Evolutionary conservation across 2,888 invertebrate genomes (phyloP), one percentile per base, ranked within the genome.

Genomic region (Odontocolon sp.): DNA sequence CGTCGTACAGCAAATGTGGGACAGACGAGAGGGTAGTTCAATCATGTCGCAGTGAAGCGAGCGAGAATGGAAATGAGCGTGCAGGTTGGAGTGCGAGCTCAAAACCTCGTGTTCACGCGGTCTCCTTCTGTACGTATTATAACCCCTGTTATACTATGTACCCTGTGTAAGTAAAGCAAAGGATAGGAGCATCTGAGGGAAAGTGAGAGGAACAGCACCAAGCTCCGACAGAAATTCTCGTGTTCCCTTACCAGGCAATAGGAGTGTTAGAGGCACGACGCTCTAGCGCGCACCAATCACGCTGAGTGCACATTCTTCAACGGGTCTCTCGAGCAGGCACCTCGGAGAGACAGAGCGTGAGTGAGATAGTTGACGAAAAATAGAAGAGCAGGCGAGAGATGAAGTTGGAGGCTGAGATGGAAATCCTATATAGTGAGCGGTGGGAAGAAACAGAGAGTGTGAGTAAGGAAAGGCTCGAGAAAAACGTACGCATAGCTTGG

Each of bases 221-320:
- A 50, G 71, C 64, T 66, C 56, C 56, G 47, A 45, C 76, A 76
- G 78, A 83, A 84, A 80, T 82, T 81, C 82, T 83, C 81, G 81
- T 83, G 79, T 84, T 80, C 83, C 82, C 82, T 80, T 81, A 83
- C 80, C 80, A 84, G 82, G 82, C 82, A 52, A 80, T 18, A 11
- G 47, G 23, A 8, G 23, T 23, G 40, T 6, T 1, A n/a, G 40
- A 75, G 79, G 68, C 77, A 78, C 82, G 78, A 81, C 83, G 80
- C 78, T 81, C 80, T 75, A 74, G 73, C 80, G 83, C 81, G 81
- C 82, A 85, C 88, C 89, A 89, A 89, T 89, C 88, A 87, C 86
- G 82, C 83, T 86, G 87, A 89, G 89, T 89, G 89, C 87, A 88
- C 85, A 87, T 87, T 87, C 86, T 88, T 88, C 87, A 87, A 86